A percentile compares a stretch with the other conserved stretches of the same genome.
Evolutionary conservation across 1,140 invertebrate genomes (phyloP).

Genomic region (Muscidifurax raptorellus): DNA sequence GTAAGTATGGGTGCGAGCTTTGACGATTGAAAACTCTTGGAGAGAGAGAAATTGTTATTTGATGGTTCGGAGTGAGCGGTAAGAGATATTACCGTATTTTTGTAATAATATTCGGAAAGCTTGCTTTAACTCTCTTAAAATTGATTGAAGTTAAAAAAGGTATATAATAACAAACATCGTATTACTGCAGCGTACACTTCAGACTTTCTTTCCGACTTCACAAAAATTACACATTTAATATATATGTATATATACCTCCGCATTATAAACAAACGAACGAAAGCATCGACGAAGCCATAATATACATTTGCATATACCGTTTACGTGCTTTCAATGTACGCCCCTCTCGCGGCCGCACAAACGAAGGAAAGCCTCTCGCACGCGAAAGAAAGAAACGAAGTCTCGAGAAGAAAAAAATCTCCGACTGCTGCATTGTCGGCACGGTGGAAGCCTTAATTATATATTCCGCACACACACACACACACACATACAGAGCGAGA

Average conservation of each 20-base stretch:
- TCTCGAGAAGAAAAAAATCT: neutral
- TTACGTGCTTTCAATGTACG: neutral
- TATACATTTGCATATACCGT: neutral
- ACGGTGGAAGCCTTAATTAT: slow-evolving; percentile 52
- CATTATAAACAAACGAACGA: neutral
- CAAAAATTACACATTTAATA: neutral
- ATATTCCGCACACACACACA: neutral
- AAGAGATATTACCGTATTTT: too few species aligned
- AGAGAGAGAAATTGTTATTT: neutral
- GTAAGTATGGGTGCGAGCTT: neutral
- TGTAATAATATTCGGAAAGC: too few species aligned
- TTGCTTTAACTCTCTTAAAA: too few species aligned
- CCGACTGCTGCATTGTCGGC: slow-evolving; percentile 6
- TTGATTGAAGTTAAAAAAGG: too few species aligned
- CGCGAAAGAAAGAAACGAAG: neutral
- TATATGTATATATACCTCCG: too few species aligned
- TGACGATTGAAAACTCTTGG: neutral
- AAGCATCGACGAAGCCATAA: neutral
- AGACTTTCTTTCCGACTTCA: too few species aligned
- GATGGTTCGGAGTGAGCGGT: neutral
- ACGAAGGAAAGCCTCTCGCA: neutral
- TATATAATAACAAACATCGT: too few species aligned
- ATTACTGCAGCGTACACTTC: too few species aligned
- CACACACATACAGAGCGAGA: too few species aligned
- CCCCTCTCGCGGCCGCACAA: neutral